These are phyloP conservation scores for Manis crassicaudata DNA, from an alignment of 2,797 vertebrate species.

Conservation along the genomic window DNA sequence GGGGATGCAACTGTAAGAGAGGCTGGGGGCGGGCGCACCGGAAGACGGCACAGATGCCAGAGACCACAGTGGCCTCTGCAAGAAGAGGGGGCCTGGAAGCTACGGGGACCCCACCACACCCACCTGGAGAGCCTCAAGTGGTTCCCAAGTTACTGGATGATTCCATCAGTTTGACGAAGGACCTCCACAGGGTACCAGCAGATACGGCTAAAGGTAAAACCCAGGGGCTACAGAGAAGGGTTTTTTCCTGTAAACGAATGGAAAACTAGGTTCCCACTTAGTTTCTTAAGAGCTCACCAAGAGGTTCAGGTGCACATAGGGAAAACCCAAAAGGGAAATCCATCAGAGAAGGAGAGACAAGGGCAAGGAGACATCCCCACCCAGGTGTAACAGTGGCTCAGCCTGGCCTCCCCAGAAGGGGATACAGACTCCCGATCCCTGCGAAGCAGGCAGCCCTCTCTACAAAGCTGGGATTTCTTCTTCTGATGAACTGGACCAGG, in stretches of 20 bases:
- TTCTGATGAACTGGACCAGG: not conserved
- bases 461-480: accelerated
- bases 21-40: not conserved
- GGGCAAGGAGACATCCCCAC: accelerated
- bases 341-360: not conserved
- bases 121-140: not conserved
- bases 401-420: accelerated
- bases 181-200: not conserved
- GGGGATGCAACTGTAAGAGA: not conserved
- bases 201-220: not conserved
- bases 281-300: not conserved
- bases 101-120: not conserved
- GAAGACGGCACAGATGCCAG: accelerated
- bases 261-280: not conserved
- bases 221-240: not conserved
- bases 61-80: not conserved
- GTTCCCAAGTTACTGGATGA: not conserved
- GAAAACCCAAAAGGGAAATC: not conserved
- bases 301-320: not conserved
- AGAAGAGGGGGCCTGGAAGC: not conserved
- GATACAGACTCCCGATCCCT: not conserved
- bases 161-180: not conserved
- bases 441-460: not conserved
- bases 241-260: not conserved
- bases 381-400: not conserved